Evolutionary conservation across 2,888 invertebrate species (phyloP).

Genomic region (Criorhina ranunculi): DNA sequence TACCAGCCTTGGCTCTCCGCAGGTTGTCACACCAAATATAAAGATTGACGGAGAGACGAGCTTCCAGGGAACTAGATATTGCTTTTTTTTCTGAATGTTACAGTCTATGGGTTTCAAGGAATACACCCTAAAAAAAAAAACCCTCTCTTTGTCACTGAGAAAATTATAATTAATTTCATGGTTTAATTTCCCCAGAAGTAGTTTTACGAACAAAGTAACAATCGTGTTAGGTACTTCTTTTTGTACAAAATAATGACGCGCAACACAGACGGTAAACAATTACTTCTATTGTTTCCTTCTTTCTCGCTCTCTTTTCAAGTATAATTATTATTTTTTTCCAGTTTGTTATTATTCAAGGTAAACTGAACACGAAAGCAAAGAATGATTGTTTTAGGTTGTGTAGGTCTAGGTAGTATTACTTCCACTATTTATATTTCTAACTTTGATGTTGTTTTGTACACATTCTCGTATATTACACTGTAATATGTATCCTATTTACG

Average conservation of each 20-base stretch:
- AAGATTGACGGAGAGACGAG: too few species aligned
- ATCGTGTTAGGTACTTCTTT: constrained; percentile 28
- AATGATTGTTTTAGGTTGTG: constrained; percentile 6
- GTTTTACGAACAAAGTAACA: constrained; percentile 25
- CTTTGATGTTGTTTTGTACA: neutral
- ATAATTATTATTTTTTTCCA: constrained; percentile 54
- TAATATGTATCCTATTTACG: constrained; percentile 23
- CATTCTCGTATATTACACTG: neutral
- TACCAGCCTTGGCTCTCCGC: too few species aligned
- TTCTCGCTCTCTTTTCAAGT: constrained; percentile 31
- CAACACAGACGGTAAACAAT: constrained; percentile 56
- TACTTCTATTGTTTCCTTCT: constrained; percentile 48
- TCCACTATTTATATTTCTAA: constrained; percentile 9
- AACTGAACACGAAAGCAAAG: constrained; percentile 10
- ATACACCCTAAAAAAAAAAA: neutral
- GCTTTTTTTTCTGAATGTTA: too few species aligned
- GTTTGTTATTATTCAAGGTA: constrained; percentile 52
- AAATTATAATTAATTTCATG: constrained; percentile 31
- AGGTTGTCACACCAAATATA: too few species aligned
- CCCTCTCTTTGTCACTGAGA: constrained; percentile 15
- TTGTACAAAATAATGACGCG: constrained; percentile 39
- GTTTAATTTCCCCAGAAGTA: constrained; percentile 47
- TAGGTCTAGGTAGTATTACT: constrained; percentile 35
- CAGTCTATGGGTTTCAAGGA: too few species aligned
- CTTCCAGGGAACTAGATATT: too few species aligned